These are phyloP conservation scores for Cephus spinipes DNA, from an alignment of 2,888 invertebrate genomes.

Conservation along the genomic window DNA sequence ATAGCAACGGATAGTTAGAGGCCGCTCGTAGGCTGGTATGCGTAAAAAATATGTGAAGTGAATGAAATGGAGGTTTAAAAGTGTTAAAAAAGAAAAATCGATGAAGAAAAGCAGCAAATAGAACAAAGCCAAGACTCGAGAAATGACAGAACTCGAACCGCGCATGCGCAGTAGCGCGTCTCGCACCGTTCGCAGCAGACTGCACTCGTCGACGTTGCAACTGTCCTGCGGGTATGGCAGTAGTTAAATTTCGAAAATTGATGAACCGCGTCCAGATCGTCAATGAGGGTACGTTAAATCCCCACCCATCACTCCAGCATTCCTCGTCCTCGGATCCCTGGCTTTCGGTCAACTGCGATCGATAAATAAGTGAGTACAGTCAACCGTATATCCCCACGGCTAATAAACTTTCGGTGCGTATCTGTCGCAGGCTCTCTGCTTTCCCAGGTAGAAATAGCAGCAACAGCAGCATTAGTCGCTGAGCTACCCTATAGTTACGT, in stretches of 20 bases:
- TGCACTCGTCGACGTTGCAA: background rate
- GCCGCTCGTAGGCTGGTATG: background rate
- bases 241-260: background rate
- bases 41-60: background rate
- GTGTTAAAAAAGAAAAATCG: too few relatives aligned
- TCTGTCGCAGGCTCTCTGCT: background rate
- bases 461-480: background rate
- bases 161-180: background rate
- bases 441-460: background rate
- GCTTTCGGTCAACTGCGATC: background rate
- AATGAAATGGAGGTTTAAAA: background rate
- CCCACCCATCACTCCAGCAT: background rate
- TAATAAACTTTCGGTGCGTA: background rate
- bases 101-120: background rate
- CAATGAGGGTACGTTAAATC: background rate
- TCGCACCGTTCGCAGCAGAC: background rate
- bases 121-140: background rate
- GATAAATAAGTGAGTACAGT: background rate
- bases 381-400: background rate
- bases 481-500: background rate
- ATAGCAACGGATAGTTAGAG: background rate
- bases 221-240: background rate
- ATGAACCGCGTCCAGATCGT: background rate
- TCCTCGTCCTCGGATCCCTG: background rate
- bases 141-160: background rate